These are phyloP conservation scores for Gryon sp. DNA, from an alignment of 1,140 invertebrate species.

Conservation along the genomic window DNA sequence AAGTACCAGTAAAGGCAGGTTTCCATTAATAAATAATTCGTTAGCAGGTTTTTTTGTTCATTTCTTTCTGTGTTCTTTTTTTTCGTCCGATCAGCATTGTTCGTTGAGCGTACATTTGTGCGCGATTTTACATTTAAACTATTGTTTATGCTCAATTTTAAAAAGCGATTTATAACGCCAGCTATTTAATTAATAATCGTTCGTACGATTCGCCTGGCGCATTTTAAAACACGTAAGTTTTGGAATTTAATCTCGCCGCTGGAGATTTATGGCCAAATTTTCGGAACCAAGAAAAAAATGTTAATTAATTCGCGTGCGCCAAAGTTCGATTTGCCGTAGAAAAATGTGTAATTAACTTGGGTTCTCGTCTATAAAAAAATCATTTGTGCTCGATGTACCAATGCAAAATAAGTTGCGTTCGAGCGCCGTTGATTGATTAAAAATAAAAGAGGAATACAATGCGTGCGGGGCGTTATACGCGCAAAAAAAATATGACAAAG, in stretches of 20 bases:
- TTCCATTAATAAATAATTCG: conserved; percentile 56
- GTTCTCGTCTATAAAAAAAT: conserved; percentile 20
- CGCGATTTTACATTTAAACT: conserved; percentile 14
- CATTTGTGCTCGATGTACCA: background rate
- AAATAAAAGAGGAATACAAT: conserved; percentile 29
- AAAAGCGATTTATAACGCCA: conserved; percentile 21
- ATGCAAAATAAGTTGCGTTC: conserved; percentile 7
- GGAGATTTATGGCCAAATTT: conserved; percentile 45
- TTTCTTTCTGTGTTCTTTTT: too few species aligned
- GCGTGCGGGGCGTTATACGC: background rate
- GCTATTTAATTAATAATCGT: conserved; percentile 46
- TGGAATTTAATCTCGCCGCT: conserved; percentile 24
- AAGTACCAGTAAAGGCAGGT: conserved; percentile 46
- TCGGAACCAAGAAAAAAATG: conserved; percentile 33
- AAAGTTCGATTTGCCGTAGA: conserved; percentile 38
- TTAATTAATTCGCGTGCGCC: conserved; percentile 41
- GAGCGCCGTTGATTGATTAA: conserved; percentile 40
- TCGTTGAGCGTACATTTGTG: conserved; percentile 24
- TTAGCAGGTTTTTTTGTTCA: conserved; percentile 33
- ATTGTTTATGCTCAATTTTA: conserved; percentile 24
- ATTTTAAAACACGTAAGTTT: conserved; percentile 37
- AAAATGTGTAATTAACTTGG: conserved; percentile 44
- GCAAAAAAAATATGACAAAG: conserved; percentile 51
- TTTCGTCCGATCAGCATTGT: too few species aligned
- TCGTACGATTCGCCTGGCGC: background rate